Base-by-base conservation (phyloP, 2,888 invertebrate species). In the Alcis repandata region DNA sequence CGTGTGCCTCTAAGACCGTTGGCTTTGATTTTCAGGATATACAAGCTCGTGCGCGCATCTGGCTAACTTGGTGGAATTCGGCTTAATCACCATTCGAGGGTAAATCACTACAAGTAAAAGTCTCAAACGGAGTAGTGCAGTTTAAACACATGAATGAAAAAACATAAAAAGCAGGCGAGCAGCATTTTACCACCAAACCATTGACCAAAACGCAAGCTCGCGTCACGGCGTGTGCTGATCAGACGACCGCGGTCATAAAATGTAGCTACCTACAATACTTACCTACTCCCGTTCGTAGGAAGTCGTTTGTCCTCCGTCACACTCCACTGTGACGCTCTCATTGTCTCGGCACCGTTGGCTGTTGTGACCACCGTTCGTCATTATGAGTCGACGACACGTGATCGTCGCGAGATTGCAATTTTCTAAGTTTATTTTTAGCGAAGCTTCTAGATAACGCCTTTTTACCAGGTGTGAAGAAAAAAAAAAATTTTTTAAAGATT, bases 261-360 rank as follows among this genome's bases (percentile, higher is more conserved):
- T 27, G 36, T 38, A 36, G 27, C 48, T 48, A 27, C n/a, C 32
- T 45, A 22, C 48, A 27, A 27, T 27, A 36, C 48, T 27, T 48
- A 22, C 13, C 27, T 43, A 22, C 48, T 49, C 32, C 9, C 3
- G 32, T 49, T 15, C 13, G 33, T 51, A 85, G 84, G 80, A 85
- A 87, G 84, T 87, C 79, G 76, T 87, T 84, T 86, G 85, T 87
- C 83, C 75, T 78, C 80, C 80, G 82, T 82, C 83, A 80, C 82
- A 85, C 81, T 73, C 77, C 46, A 33, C 70, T 76, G 79, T 68
- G 58, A 77, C 80, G 76, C 74, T 77, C 57, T 59, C 62, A 70
- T 71, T 74, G 71, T 74, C 67, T 65, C 65, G 45, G 43, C 65
- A 67, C 68, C 68, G 68, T 68, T 68, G 63, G 60, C 17, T 67